Conservation (phyloP, 2,113 vertebrate species). For the Chelonoidis abingdonii region DNA sequence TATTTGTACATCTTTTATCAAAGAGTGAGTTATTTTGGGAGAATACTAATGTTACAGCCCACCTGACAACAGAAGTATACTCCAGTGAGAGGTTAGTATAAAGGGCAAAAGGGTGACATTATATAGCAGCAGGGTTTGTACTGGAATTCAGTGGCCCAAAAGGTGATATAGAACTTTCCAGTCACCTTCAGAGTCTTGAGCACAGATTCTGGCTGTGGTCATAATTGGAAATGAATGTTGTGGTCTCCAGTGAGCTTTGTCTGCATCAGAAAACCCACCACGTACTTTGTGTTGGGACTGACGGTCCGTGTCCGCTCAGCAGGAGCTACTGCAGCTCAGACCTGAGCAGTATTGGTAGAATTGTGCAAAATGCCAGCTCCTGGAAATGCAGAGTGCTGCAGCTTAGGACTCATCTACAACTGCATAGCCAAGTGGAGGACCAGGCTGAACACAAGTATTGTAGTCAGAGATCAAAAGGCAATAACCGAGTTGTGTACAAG, state of each 20-base stretch:
- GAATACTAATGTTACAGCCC: not conserved
- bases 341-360: not conserved
- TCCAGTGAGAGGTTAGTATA: not conserved
- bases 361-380: accelerated
- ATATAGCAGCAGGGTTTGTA: not conserved
- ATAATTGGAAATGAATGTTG: not conserved
- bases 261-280: not conserved
- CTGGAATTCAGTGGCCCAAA: not conserved
- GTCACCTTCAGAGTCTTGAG: not conserved
- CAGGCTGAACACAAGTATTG: accelerated
- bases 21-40: not conserved
- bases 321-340: not conserved
- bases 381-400: not conserved
- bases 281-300: accelerated
- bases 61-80: not conserved
- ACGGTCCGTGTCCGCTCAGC: not conserved
- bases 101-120: not conserved
- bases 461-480: not conserved
- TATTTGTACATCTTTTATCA: not conserved
- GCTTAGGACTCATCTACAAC: not conserved
- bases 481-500: not conserved
- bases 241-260: accelerated
- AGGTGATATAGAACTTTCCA: not conserved
- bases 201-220: not conserved
- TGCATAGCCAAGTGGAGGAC: not conserved